These are phyloP conservation scores for Bos indicus DNA, from an alignment of 2,113 vertebrate genomes.

Conservation along the genomic window DNA sequence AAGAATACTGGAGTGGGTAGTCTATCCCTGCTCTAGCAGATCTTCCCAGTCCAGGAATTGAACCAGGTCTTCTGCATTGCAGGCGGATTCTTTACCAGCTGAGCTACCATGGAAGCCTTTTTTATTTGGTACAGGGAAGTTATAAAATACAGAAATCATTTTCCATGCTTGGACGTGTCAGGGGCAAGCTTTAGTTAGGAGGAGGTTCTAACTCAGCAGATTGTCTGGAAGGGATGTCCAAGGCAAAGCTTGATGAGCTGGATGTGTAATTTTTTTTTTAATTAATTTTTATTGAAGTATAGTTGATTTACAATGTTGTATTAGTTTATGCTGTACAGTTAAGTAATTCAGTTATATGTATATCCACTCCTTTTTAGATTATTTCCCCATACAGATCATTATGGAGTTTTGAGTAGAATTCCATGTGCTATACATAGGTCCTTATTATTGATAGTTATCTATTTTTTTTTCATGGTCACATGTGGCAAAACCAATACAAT, in stretches of 20 bases:
- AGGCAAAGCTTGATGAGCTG: background rate
- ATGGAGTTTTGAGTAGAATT: background rate
- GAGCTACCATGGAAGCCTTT: background rate
- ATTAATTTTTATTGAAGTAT: background rate
- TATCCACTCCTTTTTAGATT: background rate
- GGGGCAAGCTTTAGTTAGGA: background rate
- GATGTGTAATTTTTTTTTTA: accelerated
- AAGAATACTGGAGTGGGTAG: background rate
- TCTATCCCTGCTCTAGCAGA: background rate
- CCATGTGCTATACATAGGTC: background rate
- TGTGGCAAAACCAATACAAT: too few species aligned
- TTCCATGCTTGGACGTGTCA: background rate
- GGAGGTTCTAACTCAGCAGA: background rate
- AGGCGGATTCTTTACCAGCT: background rate
- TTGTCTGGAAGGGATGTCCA: background rate
- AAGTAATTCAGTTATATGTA: background rate
- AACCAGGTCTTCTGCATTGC: background rate
- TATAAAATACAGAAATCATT: background rate
- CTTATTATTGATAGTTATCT: background rate
- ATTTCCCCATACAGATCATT: background rate
- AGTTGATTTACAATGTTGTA: background rate
- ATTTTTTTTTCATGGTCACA: background rate
- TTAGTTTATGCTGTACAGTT: background rate
- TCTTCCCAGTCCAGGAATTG: background rate
- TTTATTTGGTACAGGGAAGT: background rate